A percentile compares a stretch with the other conserved stretches of the same genome.
These are phyloP conservation scores for Zoanthus gigantus DNA, from an alignment of 92 coral and sea anemone genomes.

Conservation along the genomic window DNA sequence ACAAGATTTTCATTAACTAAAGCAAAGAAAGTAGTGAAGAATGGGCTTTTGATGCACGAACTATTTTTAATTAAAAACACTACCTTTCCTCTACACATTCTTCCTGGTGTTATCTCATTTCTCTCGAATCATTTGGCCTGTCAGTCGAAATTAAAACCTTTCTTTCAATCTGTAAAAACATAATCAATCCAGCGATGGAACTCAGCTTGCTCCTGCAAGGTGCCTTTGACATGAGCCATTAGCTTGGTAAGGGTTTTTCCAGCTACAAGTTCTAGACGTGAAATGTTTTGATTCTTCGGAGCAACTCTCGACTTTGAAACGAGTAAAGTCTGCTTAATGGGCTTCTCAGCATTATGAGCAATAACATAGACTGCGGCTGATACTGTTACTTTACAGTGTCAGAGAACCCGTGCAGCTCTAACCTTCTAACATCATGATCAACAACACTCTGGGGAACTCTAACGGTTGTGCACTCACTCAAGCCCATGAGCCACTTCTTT, in stretches of 20 bases:
- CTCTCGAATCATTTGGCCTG: too few species aligned
- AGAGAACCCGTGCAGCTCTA: slow-evolving; percentile 64
- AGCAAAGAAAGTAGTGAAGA: too few species aligned
- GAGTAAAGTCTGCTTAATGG: slow-evolving; percentile 56
- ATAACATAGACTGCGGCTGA: slow-evolving; percentile 36
- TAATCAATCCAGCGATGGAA: background rate
- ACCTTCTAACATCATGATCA: background rate
- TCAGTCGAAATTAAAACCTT: too few species aligned
- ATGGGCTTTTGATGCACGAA: too few species aligned
- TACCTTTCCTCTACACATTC: too few species aligned
- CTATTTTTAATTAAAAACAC: too few species aligned
- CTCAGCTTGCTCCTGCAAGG: background rate
- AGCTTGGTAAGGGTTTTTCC: too few species aligned
- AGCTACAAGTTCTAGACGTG: background rate
- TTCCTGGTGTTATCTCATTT: too few species aligned
- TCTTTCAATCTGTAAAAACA: too few species aligned
- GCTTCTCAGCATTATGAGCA: background rate
- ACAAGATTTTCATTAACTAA: too few species aligned
- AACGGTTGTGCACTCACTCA: slow-evolving; percentile 38
- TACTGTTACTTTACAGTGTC: slow-evolving; percentile 67
- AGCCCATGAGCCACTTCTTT: slow-evolving; percentile 50
- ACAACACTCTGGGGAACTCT: slow-evolving; percentile 73
- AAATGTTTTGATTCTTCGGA: slow-evolving; percentile 44
- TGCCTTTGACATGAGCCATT: too few species aligned
- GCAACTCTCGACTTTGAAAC: slow-evolving; percentile 70